phyloP scores from a whole-genome alignment of 1,140 invertebrate species.

The Cotesia vestalis region DNA sequence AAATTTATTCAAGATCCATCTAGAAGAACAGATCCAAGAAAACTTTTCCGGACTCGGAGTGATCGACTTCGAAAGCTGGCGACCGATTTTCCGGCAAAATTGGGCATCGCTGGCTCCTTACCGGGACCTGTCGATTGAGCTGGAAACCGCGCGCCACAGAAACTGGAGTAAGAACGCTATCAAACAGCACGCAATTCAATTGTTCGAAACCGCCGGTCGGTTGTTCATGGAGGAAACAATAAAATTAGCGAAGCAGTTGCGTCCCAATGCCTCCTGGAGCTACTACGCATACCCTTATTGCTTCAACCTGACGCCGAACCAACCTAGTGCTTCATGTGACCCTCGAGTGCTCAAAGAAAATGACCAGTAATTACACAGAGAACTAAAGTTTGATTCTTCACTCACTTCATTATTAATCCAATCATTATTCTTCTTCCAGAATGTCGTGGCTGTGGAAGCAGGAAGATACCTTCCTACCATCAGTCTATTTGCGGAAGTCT shows the following conservation, averaged over 20 bases:
- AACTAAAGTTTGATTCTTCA: neutral
- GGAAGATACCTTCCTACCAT: slow-evolving; percentile 71
- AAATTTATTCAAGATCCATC: slow-evolving; percentile 65
- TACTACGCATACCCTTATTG: slow-evolving; percentile 86
- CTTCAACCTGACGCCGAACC: slow-evolving; percentile 73
- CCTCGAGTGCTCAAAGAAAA: slow-evolving; percentile 70
- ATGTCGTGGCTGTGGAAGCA: slow-evolving; percentile 74
- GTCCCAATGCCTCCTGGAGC: slow-evolving; percentile 78
- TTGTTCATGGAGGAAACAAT: slow-evolving; percentile 76
- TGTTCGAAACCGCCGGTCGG: slow-evolving; percentile 71
- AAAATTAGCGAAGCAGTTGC: slow-evolving; percentile 68
- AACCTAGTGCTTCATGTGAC: slow-evolving; percentile 63
- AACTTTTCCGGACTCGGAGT: slow-evolving; percentile 76
- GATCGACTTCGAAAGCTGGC: slow-evolving; percentile 87
- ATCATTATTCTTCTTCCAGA: slow-evolving; percentile 61
- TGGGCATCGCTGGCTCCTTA: slow-evolving; percentile 73
- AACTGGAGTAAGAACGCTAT: slow-evolving; percentile 67
- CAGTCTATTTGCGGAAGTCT: slow-evolving; percentile 71
- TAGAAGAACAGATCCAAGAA: slow-evolving; percentile 69
- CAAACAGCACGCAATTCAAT: slow-evolving; percentile 67
- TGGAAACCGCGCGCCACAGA: slow-evolving; percentile 71
- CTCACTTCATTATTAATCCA: neutral
- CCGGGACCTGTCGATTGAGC: slow-evolving; percentile 70
- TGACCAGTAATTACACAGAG: slow-evolving; percentile 66
- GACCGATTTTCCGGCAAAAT: slow-evolving; percentile 79